Evolutionary conservation across 2,888 invertebrate genomes (phyloP), one percentile per base, ranked within the genome.

Genomic region (Eumerus sabulonum): DNA sequence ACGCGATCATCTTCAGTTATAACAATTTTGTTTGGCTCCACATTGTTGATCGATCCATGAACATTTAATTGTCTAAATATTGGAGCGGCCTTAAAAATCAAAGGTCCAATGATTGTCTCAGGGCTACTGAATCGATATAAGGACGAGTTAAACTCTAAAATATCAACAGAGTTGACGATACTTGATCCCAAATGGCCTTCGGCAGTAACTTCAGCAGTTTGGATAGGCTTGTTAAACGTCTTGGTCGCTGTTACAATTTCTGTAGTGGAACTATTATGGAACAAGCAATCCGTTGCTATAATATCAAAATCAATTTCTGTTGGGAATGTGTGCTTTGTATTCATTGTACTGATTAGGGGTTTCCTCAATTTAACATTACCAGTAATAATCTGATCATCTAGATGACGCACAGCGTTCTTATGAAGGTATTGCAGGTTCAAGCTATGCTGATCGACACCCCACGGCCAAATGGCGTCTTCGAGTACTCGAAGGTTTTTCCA

Each of bases 131-230:
- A 47, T 1, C 88, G 85, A 82, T 87, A 87, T 0, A 88, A 72
- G 0, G 88, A 87, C 13, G 82, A 71, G 82, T 87, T 87, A 1
- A 87, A 82, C 1, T 84, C 83, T 3, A 59, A 2, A 1, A 86
- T 72, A 71, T 88, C 84, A 9, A 87, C 84, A 11, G 72, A 48
- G 60, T 88, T 82, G 9, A 82, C 48, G 7, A 54, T 13, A 16
- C 13, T 40, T 1, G 64, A 12, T 0, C 51, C 68, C 9, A 82
- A 1, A 27, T 54, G 40, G n/a, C 53, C 45, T 0, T 12, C 7
- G 0, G 82, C 83, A 2, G 35, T 40, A 1, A 85, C 47, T 16
- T 70, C 82, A 11, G 82, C 62, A 18, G 84, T 9, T 1, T 81
- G 70, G 5, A 84, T 42, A 0, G 83, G 17, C 3, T 82, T 83